A percentile compares a stretch with the other conserved stretches of the same genome.
phyloP scores from a whole-genome alignment of 2,797 vertebrate genomes.

The Onychomys leucogaster region DNA sequence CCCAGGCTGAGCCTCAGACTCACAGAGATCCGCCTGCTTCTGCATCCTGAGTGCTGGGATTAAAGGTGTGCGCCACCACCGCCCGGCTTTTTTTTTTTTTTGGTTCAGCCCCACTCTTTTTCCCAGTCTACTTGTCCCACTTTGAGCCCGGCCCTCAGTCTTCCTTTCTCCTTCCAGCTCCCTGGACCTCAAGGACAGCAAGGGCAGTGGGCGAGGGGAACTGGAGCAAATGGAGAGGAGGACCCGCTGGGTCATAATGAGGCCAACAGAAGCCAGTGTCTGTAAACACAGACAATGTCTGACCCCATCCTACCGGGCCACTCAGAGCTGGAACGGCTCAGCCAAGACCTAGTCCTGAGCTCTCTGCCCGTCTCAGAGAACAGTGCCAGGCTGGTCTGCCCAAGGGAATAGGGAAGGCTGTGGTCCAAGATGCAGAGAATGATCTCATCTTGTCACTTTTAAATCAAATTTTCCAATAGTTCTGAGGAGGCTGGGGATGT shows the following conservation, averaged over 20 bases:
- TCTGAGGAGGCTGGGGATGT: background rate
- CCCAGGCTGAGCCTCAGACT: too few species aligned
- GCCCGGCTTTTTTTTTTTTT: too few species aligned
- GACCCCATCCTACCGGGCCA: background rate
- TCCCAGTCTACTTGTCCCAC: background rate
- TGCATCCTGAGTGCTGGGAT: too few species aligned
- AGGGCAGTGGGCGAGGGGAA: background rate
- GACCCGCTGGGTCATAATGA: background rate
- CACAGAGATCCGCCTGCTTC: too few species aligned
- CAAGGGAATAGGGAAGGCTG: background rate
- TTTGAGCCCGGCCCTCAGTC: background rate
- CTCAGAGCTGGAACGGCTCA: background rate
- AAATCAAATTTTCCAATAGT: background rate
- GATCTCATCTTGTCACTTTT: slow-evolving; percentile 61
- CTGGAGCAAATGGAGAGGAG: background rate
- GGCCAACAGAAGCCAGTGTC: background rate
- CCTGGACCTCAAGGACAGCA: background rate
- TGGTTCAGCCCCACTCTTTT: background rate
- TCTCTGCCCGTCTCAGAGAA: background rate
- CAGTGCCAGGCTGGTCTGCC: background rate
- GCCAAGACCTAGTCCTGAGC: slow-evolving; percentile 4
- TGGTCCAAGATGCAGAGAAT: background rate
- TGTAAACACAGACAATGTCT: background rate
- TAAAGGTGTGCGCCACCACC: too few species aligned
- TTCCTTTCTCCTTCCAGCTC: background rate